phyloP scores from a whole-genome alignment of 2,888 invertebrate species.

The Lepidochrysops patricia region DNA sequence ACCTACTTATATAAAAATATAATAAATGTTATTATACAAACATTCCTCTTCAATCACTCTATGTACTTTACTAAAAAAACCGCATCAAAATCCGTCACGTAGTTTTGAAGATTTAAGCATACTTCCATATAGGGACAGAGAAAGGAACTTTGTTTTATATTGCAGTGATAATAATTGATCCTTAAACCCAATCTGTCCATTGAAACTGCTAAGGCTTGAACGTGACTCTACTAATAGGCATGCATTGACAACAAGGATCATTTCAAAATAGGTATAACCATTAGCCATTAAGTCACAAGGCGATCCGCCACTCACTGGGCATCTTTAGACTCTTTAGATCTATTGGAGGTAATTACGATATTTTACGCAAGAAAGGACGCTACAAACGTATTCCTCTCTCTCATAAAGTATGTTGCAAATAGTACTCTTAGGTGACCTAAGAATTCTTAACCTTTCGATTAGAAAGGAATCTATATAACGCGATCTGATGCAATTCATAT shows the following conservation, averaged over 20 bases:
- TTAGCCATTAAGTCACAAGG: slow-evolving; percentile 43
- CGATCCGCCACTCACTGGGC: slow-evolving; percentile 34
- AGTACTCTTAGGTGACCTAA: slow-evolving; percentile 5
- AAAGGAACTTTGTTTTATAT: no score
- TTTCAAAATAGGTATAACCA: slow-evolving; percentile 34
- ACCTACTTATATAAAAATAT: no score
- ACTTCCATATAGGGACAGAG: no score
- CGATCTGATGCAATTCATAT: background rate
- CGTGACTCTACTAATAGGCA: slow-evolving; percentile 24
- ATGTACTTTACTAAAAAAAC: no score
- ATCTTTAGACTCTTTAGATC: slow-evolving; percentile 21
- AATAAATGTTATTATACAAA: no score
- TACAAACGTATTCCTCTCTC: slow-evolving; percentile 13
- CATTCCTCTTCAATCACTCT: no score
- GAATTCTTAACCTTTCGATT: slow-evolving; percentile 8
- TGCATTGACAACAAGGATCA: slow-evolving; percentile 28
- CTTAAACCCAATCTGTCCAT: background rate
- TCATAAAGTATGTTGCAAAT: slow-evolving; percentile 2
- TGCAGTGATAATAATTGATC: no score
- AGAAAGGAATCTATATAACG: slow-evolving; percentile 8
- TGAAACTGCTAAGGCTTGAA: slow-evolving; percentile 11
- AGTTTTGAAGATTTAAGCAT: no score
- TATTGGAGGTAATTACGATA: slow-evolving; percentile 11
- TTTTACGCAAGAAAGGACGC: slow-evolving; percentile 24
- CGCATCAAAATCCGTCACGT: no score